phyloP scores from a whole-genome alignment of 2,888 invertebrate species.

The Trachelus tabidus region DNA sequence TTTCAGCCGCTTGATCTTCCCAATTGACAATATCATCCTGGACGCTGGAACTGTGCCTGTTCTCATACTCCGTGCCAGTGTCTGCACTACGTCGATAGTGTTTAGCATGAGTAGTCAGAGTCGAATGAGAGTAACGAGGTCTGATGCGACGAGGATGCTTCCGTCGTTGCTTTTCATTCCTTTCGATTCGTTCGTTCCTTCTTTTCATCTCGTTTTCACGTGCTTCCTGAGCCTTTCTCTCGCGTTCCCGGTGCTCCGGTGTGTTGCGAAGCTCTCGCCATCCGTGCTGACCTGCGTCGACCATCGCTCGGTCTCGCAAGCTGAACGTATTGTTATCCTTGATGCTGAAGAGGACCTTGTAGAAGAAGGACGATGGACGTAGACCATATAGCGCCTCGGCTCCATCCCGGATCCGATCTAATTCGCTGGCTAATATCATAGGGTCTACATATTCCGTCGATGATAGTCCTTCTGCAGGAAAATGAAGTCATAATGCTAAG shows the following conservation, averaged over 20 bases:
- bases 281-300: constrained; percentile 39
- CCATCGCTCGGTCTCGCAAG: constrained; percentile 45
- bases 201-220: constrained; percentile 32
- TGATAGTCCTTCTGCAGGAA: constrained; percentile 53
- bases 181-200: constrained; percentile 31
- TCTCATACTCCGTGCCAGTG: constrained; percentile 54
- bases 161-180: constrained; percentile 25
- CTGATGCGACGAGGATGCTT: constrained; percentile 48
- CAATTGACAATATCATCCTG: constrained; percentile 64
- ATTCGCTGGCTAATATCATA: constrained; percentile 60
- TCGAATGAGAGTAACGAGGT: constrained; percentile 44
- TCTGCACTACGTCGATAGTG: constrained; percentile 54
- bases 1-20: constrained; percentile 64
- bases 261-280: constrained; percentile 42
- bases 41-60: constrained; percentile 57
- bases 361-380: constrained; percentile 73
- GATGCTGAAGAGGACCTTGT: constrained; percentile 70
- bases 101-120: background rate
- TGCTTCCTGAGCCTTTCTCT: constrained; percentile 39
- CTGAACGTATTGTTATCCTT: constrained; percentile 60
- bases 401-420: constrained; percentile 56
- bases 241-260: constrained; percentile 45
- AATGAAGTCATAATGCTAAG: constrained; percentile 6
- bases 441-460: constrained; percentile 63
- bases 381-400: constrained; percentile 70